Conservation (phyloP, 2,113 vertebrate genomes). For the Rattus norvegicus region GRCr8 NC_086022.1:59719001-59719500, state of each 20-base stretch:
- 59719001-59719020: neutral
- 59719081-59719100: neutral
- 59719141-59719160: neutral
- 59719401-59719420: neutral
- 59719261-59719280: constrained; percentile 48
- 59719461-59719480: neutral
- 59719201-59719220: neutral
- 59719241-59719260: constrained; percentile 1
- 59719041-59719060: neutral
- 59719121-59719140: neutral
- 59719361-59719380: neutral
- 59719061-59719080: neutral
- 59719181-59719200: neutral
- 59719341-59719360: neutral
- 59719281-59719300: neutral
- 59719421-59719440: neutral
- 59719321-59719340: neutral
- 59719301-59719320: neutral
- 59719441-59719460: neutral
- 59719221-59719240: neutral
- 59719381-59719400: too few relatives aligned
- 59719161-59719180: neutral
- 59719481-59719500: neutral
- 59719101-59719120: neutral
- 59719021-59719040: neutral